Base-by-base conservation (phyloP, 2,888 invertebrate genomes). In the Patella pellucida region DNA sequence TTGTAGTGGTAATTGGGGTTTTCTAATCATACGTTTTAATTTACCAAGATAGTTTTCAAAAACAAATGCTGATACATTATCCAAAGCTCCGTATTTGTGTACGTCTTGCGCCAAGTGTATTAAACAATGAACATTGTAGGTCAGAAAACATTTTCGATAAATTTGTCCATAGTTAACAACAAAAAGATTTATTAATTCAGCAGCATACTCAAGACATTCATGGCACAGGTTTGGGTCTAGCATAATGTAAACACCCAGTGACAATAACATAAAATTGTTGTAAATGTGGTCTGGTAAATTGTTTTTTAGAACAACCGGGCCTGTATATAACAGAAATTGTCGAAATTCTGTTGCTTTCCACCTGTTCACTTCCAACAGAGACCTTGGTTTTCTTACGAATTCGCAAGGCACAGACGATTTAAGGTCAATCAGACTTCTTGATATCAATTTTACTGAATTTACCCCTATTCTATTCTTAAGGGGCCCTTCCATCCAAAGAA, bases 61-160 rank as follows among this genome's bases (percentile, higher is more conserved):
- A 11, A 85, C 83, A 80, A 90, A 90, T n/a, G 89, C 84, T 72
- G 81, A 85, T 74, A 88, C 86, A 62, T 79, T 79, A 72, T 86
- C 84, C 19, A 90, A 79, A 27, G 74, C 54, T 14, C 90, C 90
- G 79, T 84, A 87, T 52, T 73, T 82, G 75, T 75, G 67, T 11
- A 83, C 86, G 76, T 91, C 89, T 72, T 84, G 84, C 27, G 85
- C 81, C 51, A 90, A 67, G 81, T 90, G 90, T 50, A 82, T 73
- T 23, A 91, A 76, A 71, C 83, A 83, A 79, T 91, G 90, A n/a
- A 90, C 81, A 83, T 91, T 91, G 76, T 88, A 88, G 7, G 82
- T 82, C 3, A 90, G 78, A 76, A 82, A 82, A 62, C 87, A 83
- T 76, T 81, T 79, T 23, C 87, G 87, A 83, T 90, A 90, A 56